These are phyloP conservation scores for Siniperca knerii DNA, from an alignment of 2,113 vertebrate genomes.

Conservation along the genomic window DNA sequence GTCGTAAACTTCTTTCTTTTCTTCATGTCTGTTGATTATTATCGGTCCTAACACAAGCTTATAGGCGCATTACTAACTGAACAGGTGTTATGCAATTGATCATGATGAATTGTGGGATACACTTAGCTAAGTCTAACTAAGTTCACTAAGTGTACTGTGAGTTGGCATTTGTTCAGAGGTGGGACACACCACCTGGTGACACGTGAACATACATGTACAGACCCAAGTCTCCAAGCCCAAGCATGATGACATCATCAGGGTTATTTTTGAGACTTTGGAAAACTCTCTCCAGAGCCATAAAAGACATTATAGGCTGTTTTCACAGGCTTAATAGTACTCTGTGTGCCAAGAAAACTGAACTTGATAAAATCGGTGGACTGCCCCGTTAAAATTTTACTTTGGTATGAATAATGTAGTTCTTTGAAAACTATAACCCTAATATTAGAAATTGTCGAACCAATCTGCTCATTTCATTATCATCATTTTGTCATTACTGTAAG, in stretches of 20 bases:
- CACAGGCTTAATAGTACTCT: neutral
- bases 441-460: neutral
- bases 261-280: neutral
- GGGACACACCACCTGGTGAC: too few species aligned
- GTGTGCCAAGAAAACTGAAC: neutral
- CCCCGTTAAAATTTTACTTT: neutral
- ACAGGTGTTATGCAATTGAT: neutral
- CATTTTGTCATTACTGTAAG: neutral
- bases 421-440: constrained; percentile 5
- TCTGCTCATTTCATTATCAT: neutral
- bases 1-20: neutral
- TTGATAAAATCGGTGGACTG: neutral
- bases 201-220: too few species aligned
- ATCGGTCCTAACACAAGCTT: neutral
- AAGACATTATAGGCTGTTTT: neutral
- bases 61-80: too few species aligned
- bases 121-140: too few species aligned
- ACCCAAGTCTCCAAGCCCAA: neutral
- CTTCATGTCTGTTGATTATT: neutral
- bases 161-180: neutral
- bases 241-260: neutral
- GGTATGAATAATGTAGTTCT: neutral
- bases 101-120: neutral
- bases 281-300: neutral
- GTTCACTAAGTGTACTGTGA: neutral